Evolutionary conservation across 2,888 invertebrate genomes (phyloP), one percentile per base, ranked within the genome.

Genomic region (Smittia sp.): DNA sequence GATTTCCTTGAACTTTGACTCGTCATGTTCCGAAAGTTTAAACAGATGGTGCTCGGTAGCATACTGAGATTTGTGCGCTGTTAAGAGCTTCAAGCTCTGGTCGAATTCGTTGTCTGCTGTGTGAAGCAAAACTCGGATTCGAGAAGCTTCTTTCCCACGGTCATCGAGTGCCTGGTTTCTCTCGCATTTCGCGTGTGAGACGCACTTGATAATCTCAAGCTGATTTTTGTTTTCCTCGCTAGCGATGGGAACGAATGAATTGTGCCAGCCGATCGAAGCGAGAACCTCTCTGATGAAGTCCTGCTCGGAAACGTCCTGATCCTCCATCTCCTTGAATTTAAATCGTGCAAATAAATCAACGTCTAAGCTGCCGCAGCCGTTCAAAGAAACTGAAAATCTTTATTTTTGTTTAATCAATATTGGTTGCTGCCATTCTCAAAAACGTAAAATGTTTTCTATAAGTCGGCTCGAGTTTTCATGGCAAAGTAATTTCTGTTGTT

Each of bases 201-300:
- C 79, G 39, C 77, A 77, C 22, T 83, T 84, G 75, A 87, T 81
- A 78, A 87, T 78, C 54, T 78, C 76, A 1, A 82, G 76, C 18
- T 83, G 78, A 15, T 77, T 75, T 68, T 79, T 78, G 78, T 94
- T 94, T 78, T 89, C 89, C 58, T 87, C 85, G 82, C 90, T 91
- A 0, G 93, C 91, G 75, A 94, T 86, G 1, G 94, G 94, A 77
- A 92, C 86, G 78, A 89, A 89, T 75, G 91, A 90, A 4, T 92
- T 92, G 78, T 89, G 87, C 90, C 91, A 92, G 1, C 91, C 92
- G 74, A 92, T 83, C 76, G 88, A 85, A 76, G 86, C 86, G 74
- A 92, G 81, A 74, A 91, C 83, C 77, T 89, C 86, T 54, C 86
- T 85, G 79, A 91, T 85, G 76, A 75, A 24, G 27, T 73, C 18